phyloP scores from a whole-genome alignment of 2,797 vertebrate species.

The Caiman crocodilus region DNA sequence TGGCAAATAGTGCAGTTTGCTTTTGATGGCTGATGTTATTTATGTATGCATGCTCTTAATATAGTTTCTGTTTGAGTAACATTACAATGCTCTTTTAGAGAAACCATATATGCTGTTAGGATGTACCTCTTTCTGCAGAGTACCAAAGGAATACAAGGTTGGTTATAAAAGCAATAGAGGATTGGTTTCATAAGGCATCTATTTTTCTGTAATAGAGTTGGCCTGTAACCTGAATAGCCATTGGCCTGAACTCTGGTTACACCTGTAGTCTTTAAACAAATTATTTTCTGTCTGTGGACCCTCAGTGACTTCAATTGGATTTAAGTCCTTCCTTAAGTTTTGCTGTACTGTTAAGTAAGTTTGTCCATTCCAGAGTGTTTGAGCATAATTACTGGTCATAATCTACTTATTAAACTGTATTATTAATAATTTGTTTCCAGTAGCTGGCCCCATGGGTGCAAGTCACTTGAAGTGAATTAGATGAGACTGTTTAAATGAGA shows the following conservation, averaged over 20 bases:
- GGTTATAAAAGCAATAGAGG: background rate
- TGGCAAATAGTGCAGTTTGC: slow-evolving; percentile 45
- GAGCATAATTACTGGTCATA: background rate
- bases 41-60: background rate
- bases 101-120: background rate
- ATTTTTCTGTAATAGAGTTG: no score
- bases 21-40: slow-evolving; percentile 13
- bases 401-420: background rate
- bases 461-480: background rate
- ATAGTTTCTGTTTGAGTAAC: background rate
- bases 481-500: background rate
- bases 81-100: background rate
- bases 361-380: background rate
- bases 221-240: background rate
- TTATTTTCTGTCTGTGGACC: background rate
- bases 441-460: background rate
- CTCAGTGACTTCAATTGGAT: background rate
- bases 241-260: background rate
- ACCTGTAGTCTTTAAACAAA: background rate
- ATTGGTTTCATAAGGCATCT: no score
- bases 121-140: fast-evolving
- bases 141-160: background rate
- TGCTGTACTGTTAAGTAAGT: background rate
- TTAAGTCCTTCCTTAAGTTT: background rate
- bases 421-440: background rate